These are phyloP conservation scores for Arctocebus calabarensis DNA, from an alignment of 2,797 vertebrate species.

Conservation along the genomic window DNA sequence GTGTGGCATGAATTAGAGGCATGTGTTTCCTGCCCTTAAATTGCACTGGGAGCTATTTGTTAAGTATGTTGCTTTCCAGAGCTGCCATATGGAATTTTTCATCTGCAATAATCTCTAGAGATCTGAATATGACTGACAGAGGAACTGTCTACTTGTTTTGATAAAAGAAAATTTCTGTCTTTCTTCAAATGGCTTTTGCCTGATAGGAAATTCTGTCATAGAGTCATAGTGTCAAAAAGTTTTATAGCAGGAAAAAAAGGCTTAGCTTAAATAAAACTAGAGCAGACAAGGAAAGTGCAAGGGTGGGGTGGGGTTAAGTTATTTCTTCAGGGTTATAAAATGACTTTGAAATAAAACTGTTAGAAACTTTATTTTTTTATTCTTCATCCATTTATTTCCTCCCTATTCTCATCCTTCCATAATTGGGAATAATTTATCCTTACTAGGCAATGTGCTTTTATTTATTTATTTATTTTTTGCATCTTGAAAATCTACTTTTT, in stretches of 20 bases:
- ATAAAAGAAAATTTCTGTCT: constrained; percentile 37
- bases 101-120: constrained; percentile 35
- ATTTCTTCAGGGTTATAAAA: constrained; percentile 26
- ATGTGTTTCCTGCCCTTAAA: background rate
- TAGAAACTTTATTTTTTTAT: background rate
- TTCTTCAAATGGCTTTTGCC: background rate
- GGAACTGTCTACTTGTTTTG: constrained; percentile 51
- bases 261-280: background rate
- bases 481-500: background rate
- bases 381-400: background rate
- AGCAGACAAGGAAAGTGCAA: background rate
- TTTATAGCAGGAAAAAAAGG: constrained; percentile 2
- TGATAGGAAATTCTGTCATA: constrained; percentile 39
- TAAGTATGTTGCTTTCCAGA: constrained; percentile 20
- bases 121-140: constrained; percentile 32
- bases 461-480: constrained; percentile 4
- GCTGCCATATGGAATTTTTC: constrained; percentile 28
- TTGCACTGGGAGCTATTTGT: background rate
- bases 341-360: background rate
- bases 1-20: background rate
- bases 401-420: background rate
- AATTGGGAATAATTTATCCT: background rate
- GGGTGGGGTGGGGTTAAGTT: background rate
- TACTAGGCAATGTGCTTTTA: background rate
- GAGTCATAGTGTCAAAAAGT: background rate